Conservation (phyloP, 2,113 vertebrate genomes). For the Pachycephala philippinensis region DNA sequence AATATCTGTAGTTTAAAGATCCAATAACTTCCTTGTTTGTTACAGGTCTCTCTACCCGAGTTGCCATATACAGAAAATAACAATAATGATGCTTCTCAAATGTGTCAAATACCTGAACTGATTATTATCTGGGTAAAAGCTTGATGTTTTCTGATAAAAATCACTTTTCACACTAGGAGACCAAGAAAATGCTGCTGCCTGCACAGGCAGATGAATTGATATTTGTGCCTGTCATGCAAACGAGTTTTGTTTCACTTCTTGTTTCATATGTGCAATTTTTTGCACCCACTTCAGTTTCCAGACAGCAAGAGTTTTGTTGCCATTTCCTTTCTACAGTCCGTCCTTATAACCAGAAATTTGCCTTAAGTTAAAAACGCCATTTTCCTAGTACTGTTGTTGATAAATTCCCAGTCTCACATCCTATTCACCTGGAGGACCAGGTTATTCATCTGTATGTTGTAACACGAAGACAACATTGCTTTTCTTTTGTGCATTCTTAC, state of each 20-base stretch:
- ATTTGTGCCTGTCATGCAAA: not conserved
- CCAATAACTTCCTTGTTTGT: not conserved
- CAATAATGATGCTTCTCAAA: not conserved
- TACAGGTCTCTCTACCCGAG: not conserved
- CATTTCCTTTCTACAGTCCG: not conserved
- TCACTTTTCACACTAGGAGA: not conserved
- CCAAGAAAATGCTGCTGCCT: not conserved
- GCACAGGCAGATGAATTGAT: not conserved
- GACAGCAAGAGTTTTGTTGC: not conserved
- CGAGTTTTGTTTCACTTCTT: not conserved
- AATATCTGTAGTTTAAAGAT: not conserved
- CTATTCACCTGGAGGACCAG: not conserved
- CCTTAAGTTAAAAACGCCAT: not conserved
- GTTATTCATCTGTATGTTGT: not conserved
- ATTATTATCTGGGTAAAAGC: not conserved
- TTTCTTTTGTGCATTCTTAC: not conserved
- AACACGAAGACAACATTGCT: not conserved
- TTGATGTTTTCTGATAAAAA: not conserved
- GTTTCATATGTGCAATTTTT: not conserved
- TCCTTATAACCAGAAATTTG: not conserved
- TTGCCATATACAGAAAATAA: not conserved
- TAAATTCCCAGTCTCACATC: not conserved
- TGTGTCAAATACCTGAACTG: not conserved
- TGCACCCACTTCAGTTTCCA: not conserved
- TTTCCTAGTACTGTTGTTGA: not conserved